Evolutionary conservation across 1,140 invertebrate genomes (phyloP).

Genomic region (Watersipora subatra): DNA sequence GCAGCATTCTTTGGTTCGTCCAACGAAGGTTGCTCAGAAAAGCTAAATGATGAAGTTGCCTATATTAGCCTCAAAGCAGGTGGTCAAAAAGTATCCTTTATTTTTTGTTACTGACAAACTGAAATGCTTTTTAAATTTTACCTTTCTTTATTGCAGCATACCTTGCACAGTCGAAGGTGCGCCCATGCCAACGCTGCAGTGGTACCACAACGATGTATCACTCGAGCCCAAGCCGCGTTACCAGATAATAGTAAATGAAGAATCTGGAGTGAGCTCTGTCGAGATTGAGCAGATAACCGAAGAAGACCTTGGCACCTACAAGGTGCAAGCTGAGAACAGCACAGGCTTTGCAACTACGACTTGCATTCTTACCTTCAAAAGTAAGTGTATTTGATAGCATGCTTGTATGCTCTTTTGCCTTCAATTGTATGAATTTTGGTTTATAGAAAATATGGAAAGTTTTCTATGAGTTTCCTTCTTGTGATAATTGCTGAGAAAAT

Average conservation of each 20-base stretch:
- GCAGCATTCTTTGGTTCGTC: too few species aligned
- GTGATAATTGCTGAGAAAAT: too few species aligned
- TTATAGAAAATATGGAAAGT: too few species aligned
- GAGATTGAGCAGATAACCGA: conserved; percentile 82
- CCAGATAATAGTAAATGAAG: conserved; percentile 27
- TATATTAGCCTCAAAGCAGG: too few species aligned
- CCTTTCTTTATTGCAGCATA: too few species aligned
- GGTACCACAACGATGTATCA: conserved; percentile 32
- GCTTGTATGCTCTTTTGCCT: background rate
- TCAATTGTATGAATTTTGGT: too few species aligned
- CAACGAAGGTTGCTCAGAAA: too few species aligned
- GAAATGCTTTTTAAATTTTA: too few species aligned
- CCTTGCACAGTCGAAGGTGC: background rate
- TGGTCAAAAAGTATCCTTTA: too few species aligned
- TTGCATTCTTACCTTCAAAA: conserved; percentile 11
- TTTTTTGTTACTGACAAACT: too few species aligned
- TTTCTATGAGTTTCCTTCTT: too few species aligned
- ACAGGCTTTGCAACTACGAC: conserved; percentile 50
- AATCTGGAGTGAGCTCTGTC: conserved; percentile 55
- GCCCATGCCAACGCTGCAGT: conserved; percentile 31
- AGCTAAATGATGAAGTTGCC: too few species aligned
- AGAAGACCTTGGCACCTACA: conserved; percentile 78
- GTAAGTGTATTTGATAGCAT: conserved; percentile 2
- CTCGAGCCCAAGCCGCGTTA: conserved; percentile 28
- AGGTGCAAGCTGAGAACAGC: conserved; percentile 76